These are phyloP conservation scores for Malacoctenus gilli DNA, from an alignment of 2,797 vertebrate species.

Conservation along the genomic window DNA sequence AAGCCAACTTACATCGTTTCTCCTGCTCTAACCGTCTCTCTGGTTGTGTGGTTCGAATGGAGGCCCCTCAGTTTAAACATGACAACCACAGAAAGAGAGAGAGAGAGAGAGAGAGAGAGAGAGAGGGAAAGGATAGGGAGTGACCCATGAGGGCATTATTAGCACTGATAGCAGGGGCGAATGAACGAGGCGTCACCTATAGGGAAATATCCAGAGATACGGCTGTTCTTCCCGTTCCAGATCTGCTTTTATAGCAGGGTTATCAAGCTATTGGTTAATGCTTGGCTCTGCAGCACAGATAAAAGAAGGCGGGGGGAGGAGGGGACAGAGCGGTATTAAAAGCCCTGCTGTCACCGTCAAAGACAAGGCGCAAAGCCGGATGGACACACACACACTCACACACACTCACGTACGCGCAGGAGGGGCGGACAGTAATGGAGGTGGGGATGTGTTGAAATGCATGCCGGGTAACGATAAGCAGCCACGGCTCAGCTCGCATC, in stretches of 20 bases:
- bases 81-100: constrained; percentile 47
- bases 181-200: constrained; percentile 40
- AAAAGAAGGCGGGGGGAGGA: constrained; percentile 54
- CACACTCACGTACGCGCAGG: constrained; percentile 8
- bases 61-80: constrained; percentile 28
- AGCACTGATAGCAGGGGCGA: constrained; percentile 59
- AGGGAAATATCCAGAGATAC: constrained; percentile 65
- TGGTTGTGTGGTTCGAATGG: constrained; percentile 15
- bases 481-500: too few relatives aligned
- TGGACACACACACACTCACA: too few relatives aligned
- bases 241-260: constrained; percentile 75
- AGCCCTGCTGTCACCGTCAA: constrained; percentile 39
- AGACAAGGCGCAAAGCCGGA: constrained; percentile 1
- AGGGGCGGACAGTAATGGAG: background rate
- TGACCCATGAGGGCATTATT: constrained; percentile 63
- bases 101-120: background rate
- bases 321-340: constrained; percentile 30
- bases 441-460: background rate
- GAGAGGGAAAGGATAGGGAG: constrained; percentile 4
- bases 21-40: background rate
- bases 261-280: constrained; percentile 78
- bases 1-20: constrained; percentile 26
- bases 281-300: constrained; percentile 68
- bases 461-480: background rate
- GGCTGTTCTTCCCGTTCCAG: constrained; percentile 45